Percentiles rank a stretch among this genome's conserved stretches.
Evolutionary conservation across 2,113 vertebrate species (phyloP).

Genomic region (Passer domesticus): DNA sequence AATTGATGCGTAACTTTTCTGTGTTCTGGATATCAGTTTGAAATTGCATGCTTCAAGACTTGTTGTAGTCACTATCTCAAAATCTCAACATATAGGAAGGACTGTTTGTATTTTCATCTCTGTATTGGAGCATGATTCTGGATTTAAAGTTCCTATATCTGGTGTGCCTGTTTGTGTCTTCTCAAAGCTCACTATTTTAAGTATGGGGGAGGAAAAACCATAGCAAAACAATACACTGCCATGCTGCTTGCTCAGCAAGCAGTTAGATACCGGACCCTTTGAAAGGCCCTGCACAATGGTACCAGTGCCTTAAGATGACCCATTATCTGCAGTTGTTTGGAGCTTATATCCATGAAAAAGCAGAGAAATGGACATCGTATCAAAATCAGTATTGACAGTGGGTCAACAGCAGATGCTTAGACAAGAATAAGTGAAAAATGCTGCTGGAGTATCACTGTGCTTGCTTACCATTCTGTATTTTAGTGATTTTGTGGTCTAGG

Average conservation of each 20-base stretch:
- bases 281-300: neutral
- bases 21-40: neutral
- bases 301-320: neutral
- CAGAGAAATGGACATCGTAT: neutral
- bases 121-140: neutral
- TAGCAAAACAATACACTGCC: neutral
- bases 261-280: neutral
- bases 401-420: neutral
- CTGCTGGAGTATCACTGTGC: neutral
- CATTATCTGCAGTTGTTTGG: neutral
- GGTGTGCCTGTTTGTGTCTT: neutral
- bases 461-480: neutral
- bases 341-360: neutral
- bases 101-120: neutral
- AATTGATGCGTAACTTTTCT: neutral
- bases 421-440: neutral
- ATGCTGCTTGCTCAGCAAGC: neutral
- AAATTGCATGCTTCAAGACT: neutral
- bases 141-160: neutral
- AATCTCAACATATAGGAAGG: neutral
- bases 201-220: accelerated
- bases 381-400: neutral
- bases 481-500: neutral
- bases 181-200: neutral
- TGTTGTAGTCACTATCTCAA: neutral